phyloP scores from a whole-genome alignment of 2,888 invertebrate genomes.

The Branchipolynoe longqiensis region DNA sequence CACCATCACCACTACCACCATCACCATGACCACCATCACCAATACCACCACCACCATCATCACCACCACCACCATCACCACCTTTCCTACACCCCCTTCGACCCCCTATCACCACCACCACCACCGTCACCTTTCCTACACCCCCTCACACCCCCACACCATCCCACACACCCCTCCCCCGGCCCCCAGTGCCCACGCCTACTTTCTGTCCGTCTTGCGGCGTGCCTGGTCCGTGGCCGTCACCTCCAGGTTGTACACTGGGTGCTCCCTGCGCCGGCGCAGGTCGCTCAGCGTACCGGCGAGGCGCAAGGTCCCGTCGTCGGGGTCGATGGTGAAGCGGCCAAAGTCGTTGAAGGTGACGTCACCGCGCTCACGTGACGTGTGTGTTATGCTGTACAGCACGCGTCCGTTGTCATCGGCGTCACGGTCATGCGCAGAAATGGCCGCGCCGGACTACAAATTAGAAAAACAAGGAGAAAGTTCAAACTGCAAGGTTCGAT shows the following conservation, averaged over 20 bases:
- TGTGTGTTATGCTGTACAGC: slow-evolving; percentile 61
- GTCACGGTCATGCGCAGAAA: slow-evolving; percentile 65
- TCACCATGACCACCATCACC: too few species aligned
- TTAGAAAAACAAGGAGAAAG: too few species aligned
- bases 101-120: too few species aligned
- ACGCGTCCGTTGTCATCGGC: slow-evolving; percentile 65
- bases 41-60: too few species aligned
- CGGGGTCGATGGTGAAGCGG: slow-evolving; percentile 65
- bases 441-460: slow-evolving; percentile 46
- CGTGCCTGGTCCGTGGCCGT: slow-evolving; percentile 66
- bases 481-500: too few species aligned
- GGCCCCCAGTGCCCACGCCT: not conserved
- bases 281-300: slow-evolving; percentile 65
- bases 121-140: too few species aligned
- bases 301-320: slow-evolving; percentile 61
- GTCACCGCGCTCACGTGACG: slow-evolving; percentile 55
- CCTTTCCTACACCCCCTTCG: too few species aligned
- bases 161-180: too few species aligned
- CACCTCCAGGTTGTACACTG: slow-evolving; percentile 63
- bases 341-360: slow-evolving; percentile 63
- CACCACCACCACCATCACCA: too few species aligned
- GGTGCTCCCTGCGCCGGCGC: slow-evolving; percentile 63
- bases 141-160: too few species aligned
- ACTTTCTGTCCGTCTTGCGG: slow-evolving; percentile 38
- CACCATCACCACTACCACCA: too few species aligned